Percentiles rank a stretch among this genome's conserved stretches.
These are phyloP conservation scores for Phaethornis superciliosus DNA, from an alignment of 2,113 vertebrate species.

Conservation along the genomic window DNA sequence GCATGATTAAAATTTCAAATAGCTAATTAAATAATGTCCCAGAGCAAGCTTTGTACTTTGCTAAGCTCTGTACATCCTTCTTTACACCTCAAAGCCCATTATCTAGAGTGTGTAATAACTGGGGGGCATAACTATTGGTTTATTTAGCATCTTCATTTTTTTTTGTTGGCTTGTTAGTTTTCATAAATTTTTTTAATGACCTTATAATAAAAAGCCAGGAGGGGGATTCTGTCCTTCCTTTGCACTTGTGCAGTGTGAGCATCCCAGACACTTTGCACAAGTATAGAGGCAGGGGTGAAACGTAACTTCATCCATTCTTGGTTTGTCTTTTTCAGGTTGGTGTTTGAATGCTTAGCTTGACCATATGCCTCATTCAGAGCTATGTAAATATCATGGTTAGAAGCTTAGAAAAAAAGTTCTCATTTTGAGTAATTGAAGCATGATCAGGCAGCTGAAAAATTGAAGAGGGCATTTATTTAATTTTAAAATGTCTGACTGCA, in stretches of 20 bases:
- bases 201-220: not conserved
- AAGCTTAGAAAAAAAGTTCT: not conserved
- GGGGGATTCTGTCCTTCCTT: not conserved
- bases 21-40: constrained; percentile 1
- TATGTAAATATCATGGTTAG: not conserved
- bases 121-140: not conserved
- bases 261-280: not conserved
- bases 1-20: not conserved
- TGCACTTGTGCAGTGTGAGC: not conserved
- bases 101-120: not conserved
- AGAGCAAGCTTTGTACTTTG: not conserved
- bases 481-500: not conserved
- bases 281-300: not conserved
- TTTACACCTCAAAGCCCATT: not conserved
- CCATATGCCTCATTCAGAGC: not conserved
- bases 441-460: not conserved
- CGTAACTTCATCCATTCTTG: not conserved
- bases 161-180: not conserved
- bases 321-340: not conserved
- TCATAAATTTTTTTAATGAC: not conserved
- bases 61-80: not conserved
- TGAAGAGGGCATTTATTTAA: not conserved
- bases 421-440: not conserved
- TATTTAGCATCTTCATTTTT: not conserved
- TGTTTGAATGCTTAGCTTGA: not conserved